These are phyloP conservation scores for Prionailurus viverrinus DNA, from an alignment of 2,113 vertebrate genomes.

Conservation along the genomic window DNA sequence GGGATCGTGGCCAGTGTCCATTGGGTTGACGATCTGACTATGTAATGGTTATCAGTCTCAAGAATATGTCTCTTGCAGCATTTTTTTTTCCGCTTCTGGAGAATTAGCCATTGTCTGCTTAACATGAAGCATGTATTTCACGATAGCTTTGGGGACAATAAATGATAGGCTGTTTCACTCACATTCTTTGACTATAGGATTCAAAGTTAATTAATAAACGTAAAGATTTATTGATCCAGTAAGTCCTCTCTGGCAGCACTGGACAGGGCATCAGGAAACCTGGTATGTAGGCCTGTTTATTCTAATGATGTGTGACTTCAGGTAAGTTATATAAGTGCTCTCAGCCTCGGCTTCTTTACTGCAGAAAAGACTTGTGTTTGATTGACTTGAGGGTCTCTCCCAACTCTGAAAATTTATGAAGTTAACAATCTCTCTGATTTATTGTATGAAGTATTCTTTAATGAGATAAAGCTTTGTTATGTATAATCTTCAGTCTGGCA, in stretches of 20 bases:
- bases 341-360: background rate
- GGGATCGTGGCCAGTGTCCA: background rate
- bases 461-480: background rate
- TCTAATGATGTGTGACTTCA: background rate
- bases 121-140: background rate
- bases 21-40: background rate
- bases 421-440: background rate
- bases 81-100: background rate
- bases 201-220: constrained; percentile 22
- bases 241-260: background rate
- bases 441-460: background rate
- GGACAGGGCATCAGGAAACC: background rate
- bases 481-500: background rate
- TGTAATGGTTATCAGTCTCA: background rate
- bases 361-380: background rate
- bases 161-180: background rate
- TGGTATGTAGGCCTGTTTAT: background rate
- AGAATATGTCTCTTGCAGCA: background rate
- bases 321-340: background rate
- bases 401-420: constrained; percentile 14
- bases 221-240: constrained; percentile 7
- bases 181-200: background rate
- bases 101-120: background rate
- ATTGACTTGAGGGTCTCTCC: background rate
- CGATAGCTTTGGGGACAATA: background rate